Conservation (phyloP, 2,797 vertebrate genomes). For the Arremon brunneinucha region DNA sequence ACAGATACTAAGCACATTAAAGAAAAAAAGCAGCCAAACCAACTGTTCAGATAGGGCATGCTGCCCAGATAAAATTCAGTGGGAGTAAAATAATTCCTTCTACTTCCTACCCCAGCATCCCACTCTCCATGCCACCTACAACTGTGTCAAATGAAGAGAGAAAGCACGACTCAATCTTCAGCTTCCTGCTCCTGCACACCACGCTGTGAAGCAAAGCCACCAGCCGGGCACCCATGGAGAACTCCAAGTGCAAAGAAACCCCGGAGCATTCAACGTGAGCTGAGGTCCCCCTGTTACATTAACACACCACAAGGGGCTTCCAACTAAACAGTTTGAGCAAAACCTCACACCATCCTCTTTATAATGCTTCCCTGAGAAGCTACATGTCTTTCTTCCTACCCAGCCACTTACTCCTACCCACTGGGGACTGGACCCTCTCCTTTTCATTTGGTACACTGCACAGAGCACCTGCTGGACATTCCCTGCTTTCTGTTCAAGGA, state of each 20-base stretch:
- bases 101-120: conserved; percentile 26
- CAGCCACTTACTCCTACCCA: neutral
- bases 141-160: conserved; percentile 2
- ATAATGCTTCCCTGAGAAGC: neutral
- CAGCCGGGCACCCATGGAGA: neutral
- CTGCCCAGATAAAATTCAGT: conserved; percentile 52
- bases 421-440: neutral
- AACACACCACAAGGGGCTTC: neutral
- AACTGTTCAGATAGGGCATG: conserved; percentile 15
- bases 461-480: neutral
- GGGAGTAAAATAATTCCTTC: conserved; percentile 32
- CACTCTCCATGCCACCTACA: neutral
- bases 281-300: neutral
- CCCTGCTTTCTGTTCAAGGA: neutral
- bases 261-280: neutral
- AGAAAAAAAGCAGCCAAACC: conserved; percentile 7
- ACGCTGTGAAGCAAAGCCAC: conserved; percentile 1
- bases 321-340: neutral
- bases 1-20: neutral
- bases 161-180: neutral
- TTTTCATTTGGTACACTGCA: neutral
- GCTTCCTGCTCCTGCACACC: neutral
- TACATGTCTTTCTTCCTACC: neutral
- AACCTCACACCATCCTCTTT: neutral
- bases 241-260: neutral